phyloP scores from a whole-genome alignment of 2,113 vertebrate genomes.

The Peromyscus maniculatus region DNA sequence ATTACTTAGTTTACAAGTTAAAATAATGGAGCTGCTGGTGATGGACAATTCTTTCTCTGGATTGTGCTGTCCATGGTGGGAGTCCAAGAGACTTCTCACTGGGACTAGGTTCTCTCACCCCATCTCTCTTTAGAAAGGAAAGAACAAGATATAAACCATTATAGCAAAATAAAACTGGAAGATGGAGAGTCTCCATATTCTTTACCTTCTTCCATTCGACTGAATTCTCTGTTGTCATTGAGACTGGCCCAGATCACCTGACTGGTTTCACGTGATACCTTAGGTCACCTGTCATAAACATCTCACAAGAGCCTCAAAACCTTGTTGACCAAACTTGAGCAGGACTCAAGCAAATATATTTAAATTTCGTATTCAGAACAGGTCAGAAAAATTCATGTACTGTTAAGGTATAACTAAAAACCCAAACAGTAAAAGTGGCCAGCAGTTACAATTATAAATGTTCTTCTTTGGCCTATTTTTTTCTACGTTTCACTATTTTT shows the following conservation, averaged over 20 bases:
- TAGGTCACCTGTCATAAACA: neutral
- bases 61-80: neutral
- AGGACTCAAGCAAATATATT: neutral
- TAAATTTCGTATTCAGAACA: conserved; percentile 38
- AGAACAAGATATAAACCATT: neutral
- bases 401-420: conserved; percentile 32
- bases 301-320: neutral
- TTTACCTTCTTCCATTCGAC: neutral
- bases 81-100: neutral
- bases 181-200: neutral
- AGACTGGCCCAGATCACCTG: neutral
- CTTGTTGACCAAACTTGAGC: neutral
- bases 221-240: neutral
- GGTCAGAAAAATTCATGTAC: conserved; percentile 21
- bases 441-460: conserved; percentile 11
- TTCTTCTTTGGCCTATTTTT: neutral
- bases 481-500: neutral
- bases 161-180: neutral
- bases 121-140: neutral
- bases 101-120: neutral
- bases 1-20: conserved; percentile 48
- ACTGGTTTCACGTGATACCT: neutral
- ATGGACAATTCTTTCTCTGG: neutral
- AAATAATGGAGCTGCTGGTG: neutral
- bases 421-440: neutral